Evolutionary conservation across 2,888 invertebrate species (phyloP).

Genomic region (Pseudoips prasinana): DNA sequence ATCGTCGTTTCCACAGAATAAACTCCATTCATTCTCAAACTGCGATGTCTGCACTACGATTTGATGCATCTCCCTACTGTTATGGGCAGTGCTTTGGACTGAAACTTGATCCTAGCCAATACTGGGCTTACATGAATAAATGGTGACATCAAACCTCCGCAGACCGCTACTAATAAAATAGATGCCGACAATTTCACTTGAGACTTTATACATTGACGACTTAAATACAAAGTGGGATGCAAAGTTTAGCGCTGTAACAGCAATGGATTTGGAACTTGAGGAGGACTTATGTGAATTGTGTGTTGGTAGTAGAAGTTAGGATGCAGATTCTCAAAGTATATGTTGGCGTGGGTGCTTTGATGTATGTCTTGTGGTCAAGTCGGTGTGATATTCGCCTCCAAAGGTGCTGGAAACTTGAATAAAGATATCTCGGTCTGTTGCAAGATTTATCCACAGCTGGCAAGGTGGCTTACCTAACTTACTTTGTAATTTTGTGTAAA

Average conservation of each 20-base stretch:
- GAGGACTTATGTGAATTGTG: not conserved
- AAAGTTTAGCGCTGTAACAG: conserved; percentile 1
- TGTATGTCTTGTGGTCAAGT: conserved; percentile 23
- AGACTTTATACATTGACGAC: conserved; percentile 7
- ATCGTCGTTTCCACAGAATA: not conserved
- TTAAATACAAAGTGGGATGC: not conserved
- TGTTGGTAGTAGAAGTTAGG: conserved; percentile 4
- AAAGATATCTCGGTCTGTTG: conserved; percentile 5
- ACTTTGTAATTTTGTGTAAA: too few relatives aligned
- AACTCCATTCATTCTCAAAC: conserved; percentile 19
- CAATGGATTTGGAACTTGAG: conserved; percentile 7
- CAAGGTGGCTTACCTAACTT: too few relatives aligned
- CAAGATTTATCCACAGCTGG: too few relatives aligned
- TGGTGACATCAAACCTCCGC: conserved; percentile 9
- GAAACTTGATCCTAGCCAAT: conserved; percentile 27
- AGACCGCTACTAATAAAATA: not conserved
- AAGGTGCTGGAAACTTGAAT: conserved; percentile 13
- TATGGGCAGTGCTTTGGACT: conserved; percentile 21
- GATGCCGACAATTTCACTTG: not conserved
- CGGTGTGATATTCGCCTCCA: conserved; percentile 12
- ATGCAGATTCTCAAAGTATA: conserved; percentile 17
- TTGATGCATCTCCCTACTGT: conserved; percentile 30
- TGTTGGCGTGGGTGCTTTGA: conserved; percentile 19
- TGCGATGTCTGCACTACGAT: conserved; percentile 21
- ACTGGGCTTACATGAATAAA: conserved; percentile 19